Evolutionary conservation across 92 coral and sea anemone genomes (phyloP).

Genomic region (Phenganax subtilis): DNA sequence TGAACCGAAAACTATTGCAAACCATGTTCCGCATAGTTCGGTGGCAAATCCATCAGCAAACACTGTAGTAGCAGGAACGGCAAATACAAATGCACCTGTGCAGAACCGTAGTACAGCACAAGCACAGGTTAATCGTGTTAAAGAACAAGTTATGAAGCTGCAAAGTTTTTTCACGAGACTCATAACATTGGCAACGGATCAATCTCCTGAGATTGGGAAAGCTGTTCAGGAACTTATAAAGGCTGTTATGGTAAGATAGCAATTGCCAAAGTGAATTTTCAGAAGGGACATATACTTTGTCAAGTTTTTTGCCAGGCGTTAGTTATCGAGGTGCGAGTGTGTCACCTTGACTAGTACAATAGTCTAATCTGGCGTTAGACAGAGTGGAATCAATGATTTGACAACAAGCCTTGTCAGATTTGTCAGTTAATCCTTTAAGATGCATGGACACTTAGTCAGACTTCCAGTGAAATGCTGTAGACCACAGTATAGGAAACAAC

Average conservation of each 20-base stretch:
- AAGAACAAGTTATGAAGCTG: constrained; percentile 82
- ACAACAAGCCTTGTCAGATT: too few species aligned
- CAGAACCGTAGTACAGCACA: constrained; percentile 36
- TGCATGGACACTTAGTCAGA: too few species aligned
- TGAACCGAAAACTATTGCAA: constrained; percentile 38
- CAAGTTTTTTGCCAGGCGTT: too few species aligned
- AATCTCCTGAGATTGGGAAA: constrained; percentile 89
- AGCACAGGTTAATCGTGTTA: constrained; percentile 59
- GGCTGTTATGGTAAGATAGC: constrained; percentile 82
- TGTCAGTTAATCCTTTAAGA: too few species aligned
- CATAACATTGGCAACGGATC: constrained; percentile 83
- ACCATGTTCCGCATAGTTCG: constrained; percentile 31
- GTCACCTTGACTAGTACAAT: too few species aligned
- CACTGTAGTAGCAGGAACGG: constrained; percentile 30
- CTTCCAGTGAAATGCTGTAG: too few species aligned
- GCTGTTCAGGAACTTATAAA: constrained; percentile 85
- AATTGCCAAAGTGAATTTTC: neutral
- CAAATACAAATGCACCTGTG: constrained; percentile 39
- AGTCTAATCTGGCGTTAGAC: too few species aligned
- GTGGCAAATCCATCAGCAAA: constrained; percentile 34
- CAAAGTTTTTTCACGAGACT: constrained; percentile 81
- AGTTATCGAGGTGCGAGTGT: too few species aligned
- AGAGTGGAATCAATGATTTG: too few species aligned
- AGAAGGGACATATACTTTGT: neutral
- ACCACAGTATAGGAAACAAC: too few species aligned